Evolutionary conservation across 2,797 vertebrate genomes (phyloP).

Genomic region (Amblyraja radiata): DNA sequence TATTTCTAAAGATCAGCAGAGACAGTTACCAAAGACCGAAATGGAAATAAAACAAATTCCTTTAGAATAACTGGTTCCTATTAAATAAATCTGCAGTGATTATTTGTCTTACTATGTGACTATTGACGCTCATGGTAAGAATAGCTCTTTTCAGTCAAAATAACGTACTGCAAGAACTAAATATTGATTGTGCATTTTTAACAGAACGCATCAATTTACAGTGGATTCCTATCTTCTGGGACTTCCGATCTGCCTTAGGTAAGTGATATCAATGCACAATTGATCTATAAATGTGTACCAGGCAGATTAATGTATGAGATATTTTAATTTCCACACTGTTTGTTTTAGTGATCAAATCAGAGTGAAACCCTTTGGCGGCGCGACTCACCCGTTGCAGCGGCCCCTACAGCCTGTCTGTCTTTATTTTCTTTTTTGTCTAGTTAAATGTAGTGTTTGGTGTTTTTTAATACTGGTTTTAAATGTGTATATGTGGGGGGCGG

Average conservation of each 20-base stretch:
- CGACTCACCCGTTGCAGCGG: too few relatives aligned
- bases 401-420: too few relatives aligned
- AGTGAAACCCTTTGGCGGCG: neutral
- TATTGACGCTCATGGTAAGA: neutral
- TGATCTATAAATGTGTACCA: neutral
- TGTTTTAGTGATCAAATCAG: neutral
- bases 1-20: neutral
- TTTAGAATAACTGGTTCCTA: neutral
- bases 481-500: too few relatives aligned
- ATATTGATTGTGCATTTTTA: neutral
- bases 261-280: neutral
- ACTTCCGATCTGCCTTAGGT: neutral
- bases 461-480: too few relatives aligned
- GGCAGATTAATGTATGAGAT: neutral
- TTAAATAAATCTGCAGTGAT: neutral
- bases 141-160: conserved; percentile 12
- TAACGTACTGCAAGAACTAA: neutral
- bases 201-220: neutral
- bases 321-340: neutral
- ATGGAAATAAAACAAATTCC: neutral
- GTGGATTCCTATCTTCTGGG: neutral
- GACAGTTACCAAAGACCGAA: neutral
- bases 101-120: neutral
- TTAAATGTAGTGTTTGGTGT: too few relatives aligned
- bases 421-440: too few relatives aligned